phyloP scores from a whole-genome alignment of 2,113 vertebrate species.

The Crotalus helleri region DNA sequence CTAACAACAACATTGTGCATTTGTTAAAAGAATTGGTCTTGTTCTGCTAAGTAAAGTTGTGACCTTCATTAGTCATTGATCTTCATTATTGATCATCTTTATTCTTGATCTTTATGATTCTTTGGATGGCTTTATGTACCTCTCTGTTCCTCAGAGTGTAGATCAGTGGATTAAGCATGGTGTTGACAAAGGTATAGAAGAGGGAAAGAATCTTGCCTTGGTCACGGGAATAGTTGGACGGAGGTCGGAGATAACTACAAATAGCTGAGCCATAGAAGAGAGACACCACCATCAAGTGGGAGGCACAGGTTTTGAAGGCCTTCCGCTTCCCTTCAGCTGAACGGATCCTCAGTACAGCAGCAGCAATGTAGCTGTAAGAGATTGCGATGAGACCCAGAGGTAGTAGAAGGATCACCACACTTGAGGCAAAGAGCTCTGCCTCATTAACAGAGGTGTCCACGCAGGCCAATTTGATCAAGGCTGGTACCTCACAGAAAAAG shows the following conservation, averaged over 20 bases:
- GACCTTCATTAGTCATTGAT: background rate
- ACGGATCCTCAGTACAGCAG: constrained; percentile 4
- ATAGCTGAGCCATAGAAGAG: constrained; percentile 33
- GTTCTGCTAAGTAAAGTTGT: background rate
- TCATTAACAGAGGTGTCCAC: constrained; percentile 25
- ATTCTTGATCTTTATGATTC: background rate
- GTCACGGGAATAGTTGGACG: background rate
- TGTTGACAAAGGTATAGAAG: constrained; percentile 26
- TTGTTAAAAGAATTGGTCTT: background rate
- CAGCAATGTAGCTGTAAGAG: constrained; percentile 21
- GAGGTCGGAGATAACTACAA: constrained; percentile 30
- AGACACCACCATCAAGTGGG: constrained; percentile 10
- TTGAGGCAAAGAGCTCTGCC: background rate
- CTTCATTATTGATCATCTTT: background rate
- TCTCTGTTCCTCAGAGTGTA: background rate
- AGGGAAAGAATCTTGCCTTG: constrained; percentile 29
- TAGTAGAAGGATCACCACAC: constrained; percentile 1
- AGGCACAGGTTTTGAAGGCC: constrained; percentile 21
- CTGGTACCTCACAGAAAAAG: constrained; percentile 25
- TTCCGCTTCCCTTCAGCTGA: constrained; percentile 16
- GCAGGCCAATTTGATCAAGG: constrained; percentile 42
- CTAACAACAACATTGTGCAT: background rate
- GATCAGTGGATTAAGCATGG: background rate
- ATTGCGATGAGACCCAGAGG: constrained; percentile 16
- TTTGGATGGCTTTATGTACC: background rate